phyloP scores from a whole-genome alignment of 2,888 invertebrate genomes.

The Bembecia ichneumoniformis region DNA sequence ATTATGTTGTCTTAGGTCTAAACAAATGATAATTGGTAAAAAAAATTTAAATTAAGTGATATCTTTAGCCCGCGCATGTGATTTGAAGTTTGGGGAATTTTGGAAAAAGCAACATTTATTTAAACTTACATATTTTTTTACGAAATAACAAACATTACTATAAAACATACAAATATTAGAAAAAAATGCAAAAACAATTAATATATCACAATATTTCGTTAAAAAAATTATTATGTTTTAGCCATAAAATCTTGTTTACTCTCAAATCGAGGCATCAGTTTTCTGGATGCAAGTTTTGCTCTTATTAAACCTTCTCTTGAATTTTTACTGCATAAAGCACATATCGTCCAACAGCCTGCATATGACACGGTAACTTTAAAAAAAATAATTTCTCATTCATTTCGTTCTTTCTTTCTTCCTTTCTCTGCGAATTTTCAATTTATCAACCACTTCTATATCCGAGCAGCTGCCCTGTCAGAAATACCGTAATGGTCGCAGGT shows the following conservation, averaged over 20 bases:
- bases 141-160: no score
- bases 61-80: background rate
- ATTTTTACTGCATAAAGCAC: no score
- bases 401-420: background rate
- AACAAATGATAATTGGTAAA: background rate
- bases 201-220: background rate
- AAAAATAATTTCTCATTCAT: background rate
- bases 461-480: no score
- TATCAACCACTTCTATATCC: no score
- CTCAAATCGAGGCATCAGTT: background rate
- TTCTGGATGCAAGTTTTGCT: no score
- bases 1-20: background rate
- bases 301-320: no score
- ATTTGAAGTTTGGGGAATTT: background rate
- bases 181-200: background rate
- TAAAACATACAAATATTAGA: no score
- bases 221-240: conserved; percentile 1
- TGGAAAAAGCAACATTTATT: background rate
- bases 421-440: no score
- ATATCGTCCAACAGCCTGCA: no score
- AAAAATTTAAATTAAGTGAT: background rate
- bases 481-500: background rate
- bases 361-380: background rate
- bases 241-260: background rate
- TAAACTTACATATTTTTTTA: background rate